Base-by-base conservation (phyloP, 2,113 vertebrate species). In the Triplophysa rosa region DNA sequence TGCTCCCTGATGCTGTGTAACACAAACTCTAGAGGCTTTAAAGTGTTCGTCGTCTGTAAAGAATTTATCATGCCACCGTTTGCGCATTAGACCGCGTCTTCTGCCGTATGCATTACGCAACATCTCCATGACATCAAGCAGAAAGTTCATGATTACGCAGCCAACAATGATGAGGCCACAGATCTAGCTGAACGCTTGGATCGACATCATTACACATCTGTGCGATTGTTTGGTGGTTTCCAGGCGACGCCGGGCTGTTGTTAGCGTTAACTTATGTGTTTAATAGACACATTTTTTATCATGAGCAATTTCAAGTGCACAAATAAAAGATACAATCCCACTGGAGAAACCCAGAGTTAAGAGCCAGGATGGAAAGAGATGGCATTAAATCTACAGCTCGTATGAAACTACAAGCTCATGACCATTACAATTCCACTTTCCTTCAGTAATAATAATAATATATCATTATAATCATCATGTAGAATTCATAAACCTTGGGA, bases 151-250 rank as follows among this genome's bases (percentile, higher is more conserved):
- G 58, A 83, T 71, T 49, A 45, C 23, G 61, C 26, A 16, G 62
- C 80, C 68, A 67, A 78, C 54, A 65, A 29, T 79, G 83, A 73
- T 80, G 80, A 77, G 61, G 23, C 42, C 71, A 67, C 58, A 69
- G 67, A 49, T 79, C 37, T 24, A 79, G 63, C 61, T 67, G 69
- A 33, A 70, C 47, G 64, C 37, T 67, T 77, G 33, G 23, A 80
- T 68, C 67, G 33, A 77, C 62, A 82, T 64, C 72, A 59, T 83
- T 66, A 72, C 71, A 78, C 82, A 69, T 86, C 80, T 82, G 80
- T 74, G 33, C 58, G 33, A 66, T 85, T 88, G 67, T 86, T 83
- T 86, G 23, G 16, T 59, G 67, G 75, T 86, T 84, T 68, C 84
- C 26, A 82, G 52, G 84, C 67, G 85, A 84, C 84, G 47, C 19